A percentile compares a stretch with the other conserved stretches of the same genome.
These are phyloP conservation scores for Eilema depressum DNA, from an alignment of 2,888 invertebrate species.

Conservation along the genomic window DNA sequence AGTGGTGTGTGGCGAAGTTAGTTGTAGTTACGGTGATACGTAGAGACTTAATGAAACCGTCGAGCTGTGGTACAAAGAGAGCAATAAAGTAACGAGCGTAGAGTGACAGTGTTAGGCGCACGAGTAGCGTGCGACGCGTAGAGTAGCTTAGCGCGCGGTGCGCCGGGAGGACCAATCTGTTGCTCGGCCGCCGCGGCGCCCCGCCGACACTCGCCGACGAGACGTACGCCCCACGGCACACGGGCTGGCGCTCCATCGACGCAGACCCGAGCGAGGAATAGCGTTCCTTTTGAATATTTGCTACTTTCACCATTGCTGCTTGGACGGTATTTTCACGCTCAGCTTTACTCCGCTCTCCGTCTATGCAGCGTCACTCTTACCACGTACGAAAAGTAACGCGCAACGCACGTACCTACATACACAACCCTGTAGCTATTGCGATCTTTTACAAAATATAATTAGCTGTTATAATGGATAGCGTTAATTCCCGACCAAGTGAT, in stretches of 20 bases:
- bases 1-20: constrained; percentile 65
- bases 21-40: constrained; percentile 83
- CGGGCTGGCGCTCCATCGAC: constrained; percentile 12
- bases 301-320: background rate
- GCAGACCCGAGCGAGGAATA: background rate
- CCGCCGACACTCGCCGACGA: constrained; percentile 33
- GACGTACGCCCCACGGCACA: constrained; percentile 5
- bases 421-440: constrained; percentile 27
- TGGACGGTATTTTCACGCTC: constrained; percentile 3
- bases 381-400: background rate
- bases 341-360: background rate
- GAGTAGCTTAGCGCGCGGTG: constrained; percentile 59
- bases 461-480: constrained; percentile 31
- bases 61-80: constrained; percentile 85
- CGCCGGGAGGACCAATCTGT: constrained; percentile 72
- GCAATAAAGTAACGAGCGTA: constrained; percentile 79
- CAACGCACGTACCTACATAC: constrained; percentile 19
- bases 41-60: constrained; percentile 85
- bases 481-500: constrained; percentile 49
- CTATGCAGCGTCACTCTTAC: background rate
- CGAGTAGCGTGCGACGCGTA: constrained; percentile 74
- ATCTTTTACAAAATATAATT: constrained; percentile 33
- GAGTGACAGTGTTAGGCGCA: constrained; percentile 68
- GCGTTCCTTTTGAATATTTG: background rate
- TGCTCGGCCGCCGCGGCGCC: constrained; percentile 54